phyloP scores from a whole-genome alignment of 2,113 vertebrate species.

The Xiphophorus hellerii region DNA sequence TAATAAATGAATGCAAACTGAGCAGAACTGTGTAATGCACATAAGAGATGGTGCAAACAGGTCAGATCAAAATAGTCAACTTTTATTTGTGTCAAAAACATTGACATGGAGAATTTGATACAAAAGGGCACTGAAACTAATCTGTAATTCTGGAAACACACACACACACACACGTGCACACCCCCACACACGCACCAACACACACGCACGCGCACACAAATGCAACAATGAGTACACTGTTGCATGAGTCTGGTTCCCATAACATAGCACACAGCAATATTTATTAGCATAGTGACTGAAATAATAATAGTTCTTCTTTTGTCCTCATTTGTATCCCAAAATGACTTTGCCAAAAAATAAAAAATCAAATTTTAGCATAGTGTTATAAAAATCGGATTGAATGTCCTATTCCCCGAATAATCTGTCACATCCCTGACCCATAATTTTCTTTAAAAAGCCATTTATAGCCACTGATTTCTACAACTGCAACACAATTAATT shows the following conservation, averaged over 20 bases:
- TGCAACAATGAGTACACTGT: background rate
- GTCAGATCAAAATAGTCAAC: conserved; percentile 51
- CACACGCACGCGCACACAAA: too few relatives aligned
- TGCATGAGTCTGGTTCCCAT: conserved; percentile 1
- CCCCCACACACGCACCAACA: background rate
- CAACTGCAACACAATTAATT: background rate
- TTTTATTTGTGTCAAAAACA: conserved; percentile 60
- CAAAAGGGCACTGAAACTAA: conserved; percentile 48
- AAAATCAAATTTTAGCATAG: conserved; percentile 1
- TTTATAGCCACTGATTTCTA: background rate
- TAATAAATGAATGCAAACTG: background rate
- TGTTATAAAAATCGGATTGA: conserved; percentile 2
- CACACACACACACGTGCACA: too few relatives aligned
- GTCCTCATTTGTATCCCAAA: background rate
- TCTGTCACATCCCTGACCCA: background rate
- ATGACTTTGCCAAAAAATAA: conserved; percentile 3
- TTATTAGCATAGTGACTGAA: conserved; percentile 6
- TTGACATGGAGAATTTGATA: conserved; percentile 42
- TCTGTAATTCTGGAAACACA: background rate
- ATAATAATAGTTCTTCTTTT: background rate
- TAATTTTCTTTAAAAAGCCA: background rate
- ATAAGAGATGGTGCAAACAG: background rate
- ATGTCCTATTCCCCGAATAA: background rate
- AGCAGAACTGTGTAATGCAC: background rate
- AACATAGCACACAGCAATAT: conserved; percentile 19